A percentile compares a stretch with the other conserved stretches of the same genome.
Evolutionary conservation across 2,797 vertebrate genomes (phyloP).

Genomic region (Anableps anableps): DNA sequence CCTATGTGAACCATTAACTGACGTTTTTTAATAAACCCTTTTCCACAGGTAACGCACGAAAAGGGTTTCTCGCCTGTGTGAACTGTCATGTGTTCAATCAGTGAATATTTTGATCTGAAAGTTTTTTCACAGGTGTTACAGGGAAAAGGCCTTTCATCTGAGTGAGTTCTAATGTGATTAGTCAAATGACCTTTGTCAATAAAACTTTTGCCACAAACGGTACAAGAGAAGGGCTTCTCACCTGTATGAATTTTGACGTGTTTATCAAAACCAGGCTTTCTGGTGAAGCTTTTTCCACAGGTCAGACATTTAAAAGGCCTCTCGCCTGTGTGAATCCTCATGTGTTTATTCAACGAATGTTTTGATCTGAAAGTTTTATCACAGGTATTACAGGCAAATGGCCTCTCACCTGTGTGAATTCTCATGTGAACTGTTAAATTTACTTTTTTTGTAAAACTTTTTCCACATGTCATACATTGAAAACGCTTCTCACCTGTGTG

Average conservation of each 20-base stretch:
- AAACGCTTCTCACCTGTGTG: not conserved
- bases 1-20: not conserved
- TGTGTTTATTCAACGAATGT: not conserved
- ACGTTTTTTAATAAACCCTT: not conserved
- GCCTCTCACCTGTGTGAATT: not conserved
- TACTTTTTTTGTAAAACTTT: not conserved
- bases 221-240: not conserved
- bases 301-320: not conserved
- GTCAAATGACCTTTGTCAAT: not conserved
- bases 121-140: not conserved
- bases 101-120: not conserved
- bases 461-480: not conserved
- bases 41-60: not conserved
- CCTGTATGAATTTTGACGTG: not conserved
- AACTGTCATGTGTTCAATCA: constrained; percentile 1
- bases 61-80: not conserved
- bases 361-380: not conserved
- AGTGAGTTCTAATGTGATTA: not conserved
- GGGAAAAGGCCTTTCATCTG: not conserved
- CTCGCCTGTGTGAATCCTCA: not conserved
- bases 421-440: not conserved
- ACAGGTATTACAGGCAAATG: not conserved
- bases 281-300: not conserved
- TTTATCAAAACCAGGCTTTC: not conserved
- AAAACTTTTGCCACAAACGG: not conserved